A percentile compares a stretch with the other conserved stretches of the same genome.
Conservation (phyloP, 1,140 invertebrate genomes). For the Eriocheir sinensis region DNA sequence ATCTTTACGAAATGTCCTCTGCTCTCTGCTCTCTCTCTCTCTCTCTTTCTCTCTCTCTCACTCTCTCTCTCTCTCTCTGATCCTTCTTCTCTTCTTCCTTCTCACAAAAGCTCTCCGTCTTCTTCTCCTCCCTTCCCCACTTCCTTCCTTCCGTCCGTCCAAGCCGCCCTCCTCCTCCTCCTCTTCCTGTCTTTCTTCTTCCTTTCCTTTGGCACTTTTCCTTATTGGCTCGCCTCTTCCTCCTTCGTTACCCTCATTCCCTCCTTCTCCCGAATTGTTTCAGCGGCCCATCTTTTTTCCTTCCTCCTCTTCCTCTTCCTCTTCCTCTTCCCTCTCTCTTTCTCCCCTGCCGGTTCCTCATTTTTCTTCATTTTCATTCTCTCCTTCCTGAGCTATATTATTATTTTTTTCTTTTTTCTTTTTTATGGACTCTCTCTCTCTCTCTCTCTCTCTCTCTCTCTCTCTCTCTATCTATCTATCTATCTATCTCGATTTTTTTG, state of each 20-base stretch:
- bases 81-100: background rate
- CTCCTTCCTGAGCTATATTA: background rate
- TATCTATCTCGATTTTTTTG: background rate
- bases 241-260: background rate
- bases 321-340: slow-evolving; percentile 23
- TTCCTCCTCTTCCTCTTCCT: background rate
- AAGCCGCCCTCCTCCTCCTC: background rate
- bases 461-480: background rate
- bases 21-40: slow-evolving; percentile 10
- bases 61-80: slow-evolving; percentile 28
- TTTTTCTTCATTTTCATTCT: background rate
- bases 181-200: background rate
- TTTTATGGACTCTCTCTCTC: background rate
- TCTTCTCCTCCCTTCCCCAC: background rate
- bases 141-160: background rate
- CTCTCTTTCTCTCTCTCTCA: slow-evolving; percentile 29
- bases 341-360: background rate
- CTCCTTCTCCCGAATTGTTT: background rate
- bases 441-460: background rate
- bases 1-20: background rate
- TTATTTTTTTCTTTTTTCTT: background rate
- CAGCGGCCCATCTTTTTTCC: background rate
- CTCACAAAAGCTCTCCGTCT: background rate
- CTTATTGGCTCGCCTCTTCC: background rate
- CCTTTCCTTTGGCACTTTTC: background rate